Base-by-base conservation (phyloP, 92 coral and sea anemone species). In the Actinostola sp. region DNA sequence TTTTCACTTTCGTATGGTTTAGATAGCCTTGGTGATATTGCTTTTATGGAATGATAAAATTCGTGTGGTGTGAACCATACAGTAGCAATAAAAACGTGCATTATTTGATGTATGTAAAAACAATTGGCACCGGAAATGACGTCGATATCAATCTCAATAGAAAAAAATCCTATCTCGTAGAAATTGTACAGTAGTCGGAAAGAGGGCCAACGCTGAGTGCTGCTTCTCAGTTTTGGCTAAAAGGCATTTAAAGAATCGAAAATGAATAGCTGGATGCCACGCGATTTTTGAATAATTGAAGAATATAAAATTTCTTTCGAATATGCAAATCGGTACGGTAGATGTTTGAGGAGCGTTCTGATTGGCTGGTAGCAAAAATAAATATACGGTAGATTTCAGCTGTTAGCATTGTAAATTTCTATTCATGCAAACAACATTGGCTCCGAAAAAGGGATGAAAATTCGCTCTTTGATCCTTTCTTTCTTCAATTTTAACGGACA, bases 381-480 rank as follows among this genome's bases (percentile, higher is more conserved):
- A 75, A 75, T 75, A 75, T 53, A 26, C 83, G 24, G 75, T 57
- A 66, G 46, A 46, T 55, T 64, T 66, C 83, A 66, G 83, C 76
- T 77, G 75, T 67, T 71, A 34, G 68, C 70, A 66, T 72, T 73
- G 79, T 73, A 70, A 73, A 30, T 75, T 64, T 55, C 66, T 50
- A 38, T 66, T 30, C 70, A 75, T 75, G 72, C 72, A 34, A 65
- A 24, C 62, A 20, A 63, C 9, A 7, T 29, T 25, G 54, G 53
- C 77, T 32, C 26, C 8, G 46, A 55, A 71, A 42, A 51, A 23
- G 38, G 27, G 14, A 24, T 17, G 23, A 46, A 57, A 71, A 38
- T 34, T 6, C 54, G 46, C 45, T 14, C 2, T 20, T 38, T n/a
- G 16, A 36, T 46, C 16, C 55, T 29, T 41, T 25, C 2, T 0